Evolutionary conservation across 2,797 vertebrate genomes (phyloP), one percentile per base, ranked within the genome.

Genomic region (Glyptemys insculpta): DNA sequence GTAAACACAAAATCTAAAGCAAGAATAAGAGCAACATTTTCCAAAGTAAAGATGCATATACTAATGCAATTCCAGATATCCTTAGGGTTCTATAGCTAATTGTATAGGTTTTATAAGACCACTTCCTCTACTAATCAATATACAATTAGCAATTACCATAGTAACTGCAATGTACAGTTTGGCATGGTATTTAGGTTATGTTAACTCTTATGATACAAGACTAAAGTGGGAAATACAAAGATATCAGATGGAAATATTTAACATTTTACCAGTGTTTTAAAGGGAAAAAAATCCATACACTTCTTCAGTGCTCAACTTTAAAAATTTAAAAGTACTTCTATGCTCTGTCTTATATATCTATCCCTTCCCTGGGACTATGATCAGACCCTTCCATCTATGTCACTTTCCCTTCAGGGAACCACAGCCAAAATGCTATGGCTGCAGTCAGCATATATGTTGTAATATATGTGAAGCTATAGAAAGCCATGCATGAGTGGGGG

Each of bases 121-220:
- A 82, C 86, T 90, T 95, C 47, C 52, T 88, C 85, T 93, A 81
- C 72, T 92, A 94, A 95, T 96, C 86, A 95, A 94, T 95, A 95
- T 93, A 90, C 23, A 95, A 92, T 95, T 96, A 92, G 19, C 41
- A 89, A 94, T 93, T 95, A 29, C 82, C 81, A 81, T 85, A 90
- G 84, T 56, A 96, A 95, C 84, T 88, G 65, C 72, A 59, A 93
- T 94, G 94, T 87, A 94, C 52, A 87, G 15, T 16, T 82, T 94
- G 37, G 86, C 31, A 37, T 78, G 34, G 2, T 91, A 76, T 14
- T 9, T 54, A 86, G 93, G 79, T 11, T 92, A 85, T 31, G 62
- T 49, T 95, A 87, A 88, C 56, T 88, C 87, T 29, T 79, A 88
- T 83, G 79, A 59, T n/a, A 37, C 74, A 92, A 94, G 76, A 65